phyloP scores from a whole-genome alignment of 2,797 vertebrate species.

The Coregonus sp. region DNA sequence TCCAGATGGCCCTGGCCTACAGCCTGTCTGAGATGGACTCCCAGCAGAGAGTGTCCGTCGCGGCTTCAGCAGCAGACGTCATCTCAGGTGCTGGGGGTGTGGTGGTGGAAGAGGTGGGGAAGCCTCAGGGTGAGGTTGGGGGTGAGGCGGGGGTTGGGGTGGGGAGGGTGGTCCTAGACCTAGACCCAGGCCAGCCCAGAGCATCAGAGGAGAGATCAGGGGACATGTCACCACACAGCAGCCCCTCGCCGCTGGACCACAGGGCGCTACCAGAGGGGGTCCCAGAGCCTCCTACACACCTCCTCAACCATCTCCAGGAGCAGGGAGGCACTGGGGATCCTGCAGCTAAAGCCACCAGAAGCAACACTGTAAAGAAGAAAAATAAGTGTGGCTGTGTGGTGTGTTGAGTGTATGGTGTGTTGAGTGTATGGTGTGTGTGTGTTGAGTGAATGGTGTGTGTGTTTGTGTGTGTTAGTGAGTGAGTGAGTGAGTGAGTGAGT shows the following conservation, averaged over 20 bases:
- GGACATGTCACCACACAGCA: neutral
- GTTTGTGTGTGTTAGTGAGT: too few species aligned
- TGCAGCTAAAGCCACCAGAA: constrained; percentile 16
- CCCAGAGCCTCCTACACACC: too few species aligned
- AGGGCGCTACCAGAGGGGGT: neutral
- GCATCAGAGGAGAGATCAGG: constrained; percentile 25
- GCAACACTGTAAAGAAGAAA: constrained; percentile 58
- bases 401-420: constrained; percentile 53
- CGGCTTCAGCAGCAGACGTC: constrained; percentile 59
- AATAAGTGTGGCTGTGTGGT: constrained; percentile 67
- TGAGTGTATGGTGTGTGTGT: too few species aligned
- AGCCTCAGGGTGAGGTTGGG: constrained; percentile 30
- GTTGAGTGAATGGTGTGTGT: too few species aligned
- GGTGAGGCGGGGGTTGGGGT: constrained; percentile 11
- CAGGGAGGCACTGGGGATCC: constrained; percentile 26
- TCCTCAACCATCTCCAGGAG: constrained; percentile 36
- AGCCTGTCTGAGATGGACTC: constrained; percentile 97
- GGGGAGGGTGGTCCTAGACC: constrained; percentile 10
- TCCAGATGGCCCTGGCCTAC: constrained; percentile 96
- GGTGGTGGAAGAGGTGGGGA: constrained; percentile 34
- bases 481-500: too few species aligned
- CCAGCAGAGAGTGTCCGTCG: constrained; percentile 79
- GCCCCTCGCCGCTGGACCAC: neutral
- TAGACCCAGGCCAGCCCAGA: neutral
- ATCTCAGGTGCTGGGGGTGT: constrained; percentile 73